Conservation (phyloP, 2,113 vertebrate genomes). For the Clarias magur region DNA sequence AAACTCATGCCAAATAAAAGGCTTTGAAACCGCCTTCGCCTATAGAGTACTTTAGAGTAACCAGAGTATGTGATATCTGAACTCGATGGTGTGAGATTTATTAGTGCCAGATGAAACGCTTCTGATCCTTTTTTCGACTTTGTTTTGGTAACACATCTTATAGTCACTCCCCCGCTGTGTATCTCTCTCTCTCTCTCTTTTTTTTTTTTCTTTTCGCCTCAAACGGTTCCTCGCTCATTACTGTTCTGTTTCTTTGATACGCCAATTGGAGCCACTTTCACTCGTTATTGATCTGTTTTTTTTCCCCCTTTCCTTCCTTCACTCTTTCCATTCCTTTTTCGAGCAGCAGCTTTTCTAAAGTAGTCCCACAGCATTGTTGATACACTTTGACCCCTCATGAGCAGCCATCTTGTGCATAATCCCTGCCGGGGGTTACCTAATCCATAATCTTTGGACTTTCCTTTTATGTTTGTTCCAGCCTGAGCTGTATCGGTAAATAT, state of each 20-base stretch:
- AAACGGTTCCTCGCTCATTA: conserved; percentile 46
- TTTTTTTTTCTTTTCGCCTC: neutral
- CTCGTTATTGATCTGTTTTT: conserved; percentile 61
- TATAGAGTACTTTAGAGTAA: conserved; percentile 34
- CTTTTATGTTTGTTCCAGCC: conserved; percentile 29
- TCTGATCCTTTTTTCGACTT: conserved; percentile 44
- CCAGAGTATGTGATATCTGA: conserved; percentile 26
- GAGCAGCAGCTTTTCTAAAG: conserved; percentile 43
- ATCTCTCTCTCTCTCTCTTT: too few species aligned
- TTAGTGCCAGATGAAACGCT: conserved; percentile 45
- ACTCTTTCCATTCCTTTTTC: conserved; percentile 28
- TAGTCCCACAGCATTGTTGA: conserved; percentile 8
- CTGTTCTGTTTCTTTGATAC: conserved; percentile 45
- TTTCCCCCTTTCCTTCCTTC: conserved; percentile 13
- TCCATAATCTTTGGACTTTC: conserved; percentile 58
- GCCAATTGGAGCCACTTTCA: conserved; percentile 51
- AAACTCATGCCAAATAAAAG: neutral
- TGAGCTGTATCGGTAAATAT: conserved; percentile 45
- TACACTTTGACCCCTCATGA: conserved; percentile 43
- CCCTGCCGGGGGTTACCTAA: conserved; percentile 43
- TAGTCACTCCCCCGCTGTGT: conserved; percentile 33
- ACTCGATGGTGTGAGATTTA: conserved; percentile 31
- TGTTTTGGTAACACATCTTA: conserved; percentile 34
- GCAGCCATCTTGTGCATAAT: conserved; percentile 25
- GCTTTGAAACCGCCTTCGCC: conserved; percentile 26